phyloP scores from a whole-genome alignment of 2,797 vertebrate genomes.

The Cyclopterus lumpus region DNA sequence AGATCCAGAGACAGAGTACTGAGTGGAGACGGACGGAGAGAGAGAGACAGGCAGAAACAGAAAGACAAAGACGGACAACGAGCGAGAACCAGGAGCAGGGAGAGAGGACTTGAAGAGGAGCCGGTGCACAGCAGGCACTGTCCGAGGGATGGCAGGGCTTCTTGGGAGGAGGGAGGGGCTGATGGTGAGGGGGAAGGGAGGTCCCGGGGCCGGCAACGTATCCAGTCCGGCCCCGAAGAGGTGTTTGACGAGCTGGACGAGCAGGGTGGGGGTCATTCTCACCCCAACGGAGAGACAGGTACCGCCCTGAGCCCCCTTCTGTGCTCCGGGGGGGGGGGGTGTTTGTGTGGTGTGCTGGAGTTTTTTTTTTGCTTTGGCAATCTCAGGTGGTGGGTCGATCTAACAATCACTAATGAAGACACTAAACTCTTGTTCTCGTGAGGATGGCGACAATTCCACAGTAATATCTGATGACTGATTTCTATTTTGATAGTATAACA shows the following conservation, averaged over 20 bases:
- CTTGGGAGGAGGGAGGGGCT: conserved; percentile 65
- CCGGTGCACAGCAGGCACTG: conserved; percentile 21
- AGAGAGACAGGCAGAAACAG: conserved; percentile 53
- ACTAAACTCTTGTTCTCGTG: conserved; percentile 7
- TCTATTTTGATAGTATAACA: conserved; percentile 10
- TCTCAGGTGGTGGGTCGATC: conserved; percentile 76
- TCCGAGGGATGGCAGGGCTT: conserved; percentile 36
- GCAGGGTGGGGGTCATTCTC: conserved; percentile 64
- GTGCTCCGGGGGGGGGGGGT: conserved; percentile 30
- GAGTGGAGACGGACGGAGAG: conserved; percentile 54
- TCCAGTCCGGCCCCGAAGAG: conserved; percentile 67
- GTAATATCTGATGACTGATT: conserved; percentile 36
- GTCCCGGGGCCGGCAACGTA: conserved; percentile 49
- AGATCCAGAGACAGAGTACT: conserved; percentile 52
- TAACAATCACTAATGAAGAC: conserved; percentile 46
- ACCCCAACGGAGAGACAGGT: conserved; percentile 76
- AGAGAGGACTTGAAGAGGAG: conserved; percentile 62
- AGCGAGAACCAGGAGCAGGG: conserved; percentile 62
- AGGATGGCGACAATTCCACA: neutral
- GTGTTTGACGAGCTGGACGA: conserved; percentile 71
- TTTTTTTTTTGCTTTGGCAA: conserved; percentile 35
- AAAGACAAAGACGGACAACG: conserved; percentile 57
- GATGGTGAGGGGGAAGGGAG: conserved; percentile 40
- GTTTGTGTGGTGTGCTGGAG: conserved; percentile 58
- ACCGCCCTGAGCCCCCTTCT: conserved; percentile 55